phyloP scores from a whole-genome alignment of 2,113 vertebrate species.

The Brachirus orientalis region DNA sequence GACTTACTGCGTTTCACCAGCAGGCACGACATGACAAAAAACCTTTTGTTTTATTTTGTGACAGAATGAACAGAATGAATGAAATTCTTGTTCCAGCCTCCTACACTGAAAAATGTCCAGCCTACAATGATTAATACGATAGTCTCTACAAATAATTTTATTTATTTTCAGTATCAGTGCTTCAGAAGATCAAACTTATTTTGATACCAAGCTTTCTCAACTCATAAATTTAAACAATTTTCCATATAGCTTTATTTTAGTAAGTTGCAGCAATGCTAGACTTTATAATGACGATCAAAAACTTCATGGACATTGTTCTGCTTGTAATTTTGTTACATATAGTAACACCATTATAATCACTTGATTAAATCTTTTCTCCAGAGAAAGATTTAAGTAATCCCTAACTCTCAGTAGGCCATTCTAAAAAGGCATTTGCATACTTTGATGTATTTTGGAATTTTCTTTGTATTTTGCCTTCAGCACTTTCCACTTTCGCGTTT shows the following conservation, averaged over 20 bases:
- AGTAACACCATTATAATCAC: no score
- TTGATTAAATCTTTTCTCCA: no score
- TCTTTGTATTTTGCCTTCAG: background rate
- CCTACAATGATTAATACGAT: background rate
- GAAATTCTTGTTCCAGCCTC: slow-evolving; percentile 14
- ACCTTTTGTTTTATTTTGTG: slow-evolving; percentile 50
- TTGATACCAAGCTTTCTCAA: background rate
- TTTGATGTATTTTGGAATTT: background rate
- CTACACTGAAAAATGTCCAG: slow-evolving; percentile 10
- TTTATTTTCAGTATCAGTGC: background rate
- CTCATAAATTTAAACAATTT: background rate
- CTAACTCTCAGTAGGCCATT: background rate
- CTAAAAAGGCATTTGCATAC: background rate
- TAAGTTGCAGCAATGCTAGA: no score
- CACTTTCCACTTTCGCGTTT: slow-evolving; percentile 2
- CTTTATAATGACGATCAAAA: no score
- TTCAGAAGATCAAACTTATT: background rate
- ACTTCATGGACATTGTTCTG: no score
- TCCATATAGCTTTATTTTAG: no score
- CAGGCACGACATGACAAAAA: slow-evolving; percentile 29
- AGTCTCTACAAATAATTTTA: background rate
- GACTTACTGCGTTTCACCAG: slow-evolving; percentile 22
- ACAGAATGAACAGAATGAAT: slow-evolving; percentile 35
- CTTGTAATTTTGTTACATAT: no score
- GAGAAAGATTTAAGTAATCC: no score